Evolutionary conservation across 1,140 invertebrate species (phyloP).

Genomic region (Phortica variegata): DNA sequence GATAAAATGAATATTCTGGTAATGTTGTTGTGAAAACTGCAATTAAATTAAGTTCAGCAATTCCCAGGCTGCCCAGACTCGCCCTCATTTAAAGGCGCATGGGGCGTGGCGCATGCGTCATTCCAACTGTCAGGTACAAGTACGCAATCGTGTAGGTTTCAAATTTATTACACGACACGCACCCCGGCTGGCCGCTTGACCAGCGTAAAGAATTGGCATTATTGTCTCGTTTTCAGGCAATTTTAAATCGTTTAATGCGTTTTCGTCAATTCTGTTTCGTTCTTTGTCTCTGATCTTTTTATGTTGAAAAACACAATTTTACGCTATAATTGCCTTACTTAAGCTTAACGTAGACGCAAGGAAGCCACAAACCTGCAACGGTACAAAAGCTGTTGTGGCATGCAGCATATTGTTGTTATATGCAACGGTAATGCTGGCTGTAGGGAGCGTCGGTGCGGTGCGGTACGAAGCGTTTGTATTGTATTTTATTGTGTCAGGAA

Average conservation of each 20-base stretch:
- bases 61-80: constrained; percentile 20
- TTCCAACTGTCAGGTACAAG: constrained; percentile 39
- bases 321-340: constrained; percentile 34
- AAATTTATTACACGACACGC: constrained; percentile 43
- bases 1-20: too few relatives aligned
- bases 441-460: constrained; percentile 38
- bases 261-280: too few relatives aligned
- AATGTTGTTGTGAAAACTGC: too few relatives aligned
- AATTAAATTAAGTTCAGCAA: too few relatives aligned
- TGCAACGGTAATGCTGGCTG: constrained; percentile 34
- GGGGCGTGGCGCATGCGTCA: constrained; percentile 31
- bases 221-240: too few relatives aligned
- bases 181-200: constrained; percentile 14
- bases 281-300: too few relatives aligned
- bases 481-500: constrained; percentile 3
- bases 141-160: constrained; percentile 39
- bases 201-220: too few relatives aligned
- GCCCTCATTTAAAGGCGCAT: constrained; percentile 44
- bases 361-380: constrained; percentile 23
- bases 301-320: too few relatives aligned
- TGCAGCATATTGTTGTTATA: neutral
- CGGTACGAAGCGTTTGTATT: constrained; percentile 4
- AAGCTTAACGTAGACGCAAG: neutral
- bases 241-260: too few relatives aligned
- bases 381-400: constrained; percentile 30